A percentile compares a stretch with the other conserved stretches of the same genome.
phyloP scores from a whole-genome alignment of 2,888 invertebrate genomes.

The Hydropsyche betteni region DNA sequence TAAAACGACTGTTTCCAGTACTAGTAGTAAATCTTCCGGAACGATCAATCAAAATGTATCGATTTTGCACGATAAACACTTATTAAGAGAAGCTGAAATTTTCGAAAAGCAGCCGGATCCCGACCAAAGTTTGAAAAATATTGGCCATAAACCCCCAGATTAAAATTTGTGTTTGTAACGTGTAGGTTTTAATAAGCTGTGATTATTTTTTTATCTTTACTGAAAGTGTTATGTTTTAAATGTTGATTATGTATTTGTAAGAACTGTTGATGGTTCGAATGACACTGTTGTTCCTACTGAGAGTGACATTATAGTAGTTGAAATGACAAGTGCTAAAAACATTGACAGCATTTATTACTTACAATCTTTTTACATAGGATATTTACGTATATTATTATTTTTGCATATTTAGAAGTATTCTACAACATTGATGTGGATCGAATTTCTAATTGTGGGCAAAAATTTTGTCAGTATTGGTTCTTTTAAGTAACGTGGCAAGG shows the following conservation, averaged over 20 bases:
- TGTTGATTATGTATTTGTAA: neutral
- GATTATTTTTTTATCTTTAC: neutral
- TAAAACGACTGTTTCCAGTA: conserved; percentile 31
- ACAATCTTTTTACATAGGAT: no score
- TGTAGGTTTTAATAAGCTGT: neutral
- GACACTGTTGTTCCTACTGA: no score
- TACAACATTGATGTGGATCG: no score
- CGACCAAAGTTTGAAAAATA: neutral
- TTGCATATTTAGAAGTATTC: no score
- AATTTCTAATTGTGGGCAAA: no score
- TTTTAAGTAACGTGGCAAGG: no score
- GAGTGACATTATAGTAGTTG: no score
- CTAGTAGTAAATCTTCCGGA: conserved; percentile 3
- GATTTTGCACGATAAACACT: conserved; percentile 1
- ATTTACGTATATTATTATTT: no score
- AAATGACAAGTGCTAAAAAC: no score
- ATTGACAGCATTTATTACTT: no score
- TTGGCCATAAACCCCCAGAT: conserved; percentile 32
- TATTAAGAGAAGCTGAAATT: neutral
- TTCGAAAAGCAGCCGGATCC: neutral
- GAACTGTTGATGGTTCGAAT: neutral
- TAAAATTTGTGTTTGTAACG: neutral
- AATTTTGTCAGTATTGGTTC: no score
- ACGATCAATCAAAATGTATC: neutral
- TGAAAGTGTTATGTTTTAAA: neutral